Conservation (phyloP, 2,888 invertebrate species). For the Sesamia inferens region DNA sequence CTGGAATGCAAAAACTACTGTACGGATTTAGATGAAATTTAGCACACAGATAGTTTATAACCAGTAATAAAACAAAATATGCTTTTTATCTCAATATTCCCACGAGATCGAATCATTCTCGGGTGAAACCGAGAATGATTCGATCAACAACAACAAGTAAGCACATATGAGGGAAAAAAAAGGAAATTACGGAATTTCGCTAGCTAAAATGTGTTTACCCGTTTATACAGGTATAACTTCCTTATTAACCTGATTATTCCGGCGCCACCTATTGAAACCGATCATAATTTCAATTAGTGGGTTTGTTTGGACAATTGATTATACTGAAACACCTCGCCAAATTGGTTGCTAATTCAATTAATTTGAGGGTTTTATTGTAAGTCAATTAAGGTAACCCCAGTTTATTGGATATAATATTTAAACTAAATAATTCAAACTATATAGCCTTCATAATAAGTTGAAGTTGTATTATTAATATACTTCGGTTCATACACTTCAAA, state of each 20-base stretch:
- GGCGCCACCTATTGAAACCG: constrained; percentile 8
- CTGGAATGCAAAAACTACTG: no score
- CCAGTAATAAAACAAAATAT: no score
- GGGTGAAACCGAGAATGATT: no score
- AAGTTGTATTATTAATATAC: background rate
- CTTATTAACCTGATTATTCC: background rate
- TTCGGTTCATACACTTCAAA: background rate
- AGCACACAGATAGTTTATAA: no score
- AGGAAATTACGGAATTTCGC: no score
- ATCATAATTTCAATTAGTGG: constrained; percentile 18
- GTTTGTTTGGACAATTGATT: constrained; percentile 5
- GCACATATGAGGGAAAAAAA: no score
- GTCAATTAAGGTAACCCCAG: background rate
- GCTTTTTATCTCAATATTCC: no score
- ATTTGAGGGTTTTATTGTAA: background rate
- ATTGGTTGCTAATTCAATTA: background rate
- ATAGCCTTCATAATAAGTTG: background rate
- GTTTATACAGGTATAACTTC: background rate
- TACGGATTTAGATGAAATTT: no score
- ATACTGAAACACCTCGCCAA: background rate
- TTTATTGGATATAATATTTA: background rate
- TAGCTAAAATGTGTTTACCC: no score
- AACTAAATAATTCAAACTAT: background rate
- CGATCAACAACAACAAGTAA: no score
- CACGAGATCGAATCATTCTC: no score